These are phyloP conservation scores for Glaucopsyche alexis DNA, from an alignment of 2,888 invertebrate genomes.

Conservation along the genomic window DNA sequence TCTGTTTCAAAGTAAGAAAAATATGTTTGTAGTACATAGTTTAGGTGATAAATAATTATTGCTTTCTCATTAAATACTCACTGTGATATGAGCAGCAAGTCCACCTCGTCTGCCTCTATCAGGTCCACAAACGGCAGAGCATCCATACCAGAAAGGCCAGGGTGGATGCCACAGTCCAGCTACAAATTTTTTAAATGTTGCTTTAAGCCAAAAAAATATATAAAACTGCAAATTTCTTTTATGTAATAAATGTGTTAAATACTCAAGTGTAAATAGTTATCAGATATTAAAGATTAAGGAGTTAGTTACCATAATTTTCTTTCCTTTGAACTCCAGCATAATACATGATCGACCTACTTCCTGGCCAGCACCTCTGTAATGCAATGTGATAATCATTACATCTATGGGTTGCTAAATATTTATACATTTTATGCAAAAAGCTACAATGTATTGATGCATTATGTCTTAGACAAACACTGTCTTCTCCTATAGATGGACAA, in stretches of 20 bases:
- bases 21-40: too few species aligned
- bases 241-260: too few species aligned
- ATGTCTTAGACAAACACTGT: too few species aligned
- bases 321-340: conserved; percentile 98
- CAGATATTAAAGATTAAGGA: too few species aligned
- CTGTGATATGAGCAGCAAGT: conserved; percentile 96
- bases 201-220: too few species aligned
- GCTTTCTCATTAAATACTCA: conserved; percentile 62
- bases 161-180: conserved; percentile 99
- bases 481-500: too few species aligned
- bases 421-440: background rate
- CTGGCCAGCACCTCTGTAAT: conserved; percentile 95
- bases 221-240: too few species aligned
- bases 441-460: too few species aligned
- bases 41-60: too few species aligned
- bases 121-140: conserved; percentile 98
- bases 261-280: too few species aligned
- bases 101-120: conserved; percentile 98
- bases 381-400: background rate
- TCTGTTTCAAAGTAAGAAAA: too few species aligned
- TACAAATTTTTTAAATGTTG: conserved; percentile 48
- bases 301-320: conserved; percentile 92
- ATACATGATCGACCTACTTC: conserved; percentile 99
- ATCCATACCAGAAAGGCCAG: conserved; percentile 97
- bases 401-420: background rate